phyloP scores from a whole-genome alignment of 1,140 invertebrate species.

The Phthorimaea operculella region DNA sequence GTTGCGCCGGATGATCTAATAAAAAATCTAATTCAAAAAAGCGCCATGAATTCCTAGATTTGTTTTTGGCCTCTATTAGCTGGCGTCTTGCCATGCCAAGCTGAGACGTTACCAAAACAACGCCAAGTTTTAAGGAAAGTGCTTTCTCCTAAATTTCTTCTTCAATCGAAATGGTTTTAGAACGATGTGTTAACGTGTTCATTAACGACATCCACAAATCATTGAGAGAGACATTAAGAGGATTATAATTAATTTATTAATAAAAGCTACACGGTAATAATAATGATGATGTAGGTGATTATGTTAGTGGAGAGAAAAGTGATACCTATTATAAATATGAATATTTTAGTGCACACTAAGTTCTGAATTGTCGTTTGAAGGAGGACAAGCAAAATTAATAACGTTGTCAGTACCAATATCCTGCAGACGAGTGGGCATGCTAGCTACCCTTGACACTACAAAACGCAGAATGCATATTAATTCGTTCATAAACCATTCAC shows the following conservation, averaged over 20 bases:
- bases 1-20: slow-evolving; percentile 22
- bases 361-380: background rate
- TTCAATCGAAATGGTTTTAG: slow-evolving; percentile 12
- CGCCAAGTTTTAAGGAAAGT: slow-evolving; percentile 12
- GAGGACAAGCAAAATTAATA: background rate
- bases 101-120: slow-evolving; percentile 22
- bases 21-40: too few relatives aligned
- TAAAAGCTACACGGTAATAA: too few relatives aligned
- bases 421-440: background rate
- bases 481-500: background rate
- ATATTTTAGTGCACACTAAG: background rate
- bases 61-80: slow-evolving; percentile 6
- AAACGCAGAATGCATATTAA: background rate
- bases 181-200: background rate
- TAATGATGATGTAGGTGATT: too few relatives aligned
- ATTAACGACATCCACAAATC: background rate
- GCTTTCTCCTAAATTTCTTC: slow-evolving; percentile 19
- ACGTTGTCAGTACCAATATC: background rate
- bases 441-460: background rate
- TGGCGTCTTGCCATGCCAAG: slow-evolving; percentile 22
- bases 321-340: too few relatives aligned
- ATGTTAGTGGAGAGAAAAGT: too few relatives aligned
- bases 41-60: slow-evolving; percentile 10
- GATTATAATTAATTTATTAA: too few relatives aligned
- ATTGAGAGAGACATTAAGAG: too few relatives aligned